Conservation (phyloP, 2,113 vertebrate genomes). For the Monarcha castaneiventris region DNA sequence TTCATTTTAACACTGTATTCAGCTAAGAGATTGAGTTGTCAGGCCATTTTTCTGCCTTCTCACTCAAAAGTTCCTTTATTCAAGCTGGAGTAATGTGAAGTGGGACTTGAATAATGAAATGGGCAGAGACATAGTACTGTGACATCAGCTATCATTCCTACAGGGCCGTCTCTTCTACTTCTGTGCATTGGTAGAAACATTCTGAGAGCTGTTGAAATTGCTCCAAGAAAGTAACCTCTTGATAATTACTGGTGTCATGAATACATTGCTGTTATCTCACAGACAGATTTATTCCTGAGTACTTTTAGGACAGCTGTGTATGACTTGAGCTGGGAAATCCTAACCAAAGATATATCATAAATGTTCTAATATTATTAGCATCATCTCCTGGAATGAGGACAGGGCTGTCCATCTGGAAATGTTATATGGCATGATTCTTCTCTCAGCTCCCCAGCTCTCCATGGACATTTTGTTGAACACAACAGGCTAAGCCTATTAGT, state of each 20-base stretch:
- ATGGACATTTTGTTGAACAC: background rate
- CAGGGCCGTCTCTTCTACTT: background rate
- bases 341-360: background rate
- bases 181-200: background rate
- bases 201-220: background rate
- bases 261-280: background rate
- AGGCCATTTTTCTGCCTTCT: background rate
- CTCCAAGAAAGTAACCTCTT: background rate
- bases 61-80: background rate
- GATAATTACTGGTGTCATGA: background rate
- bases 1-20: background rate
- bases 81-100: background rate
- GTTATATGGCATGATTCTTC: background rate
- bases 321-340: background rate
- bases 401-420: slow-evolving; percentile 28
- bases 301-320: background rate
- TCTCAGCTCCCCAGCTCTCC: background rate
- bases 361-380: slow-evolving; percentile 37
- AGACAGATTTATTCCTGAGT: background rate
- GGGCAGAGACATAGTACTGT: background rate
- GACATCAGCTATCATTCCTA: background rate
- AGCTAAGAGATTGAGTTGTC: background rate
- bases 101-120: background rate
- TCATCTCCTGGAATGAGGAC: background rate
- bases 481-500: background rate